phyloP scores from a whole-genome alignment of 1,140 invertebrate genomes.

The Pogonus chalceus region DNA sequence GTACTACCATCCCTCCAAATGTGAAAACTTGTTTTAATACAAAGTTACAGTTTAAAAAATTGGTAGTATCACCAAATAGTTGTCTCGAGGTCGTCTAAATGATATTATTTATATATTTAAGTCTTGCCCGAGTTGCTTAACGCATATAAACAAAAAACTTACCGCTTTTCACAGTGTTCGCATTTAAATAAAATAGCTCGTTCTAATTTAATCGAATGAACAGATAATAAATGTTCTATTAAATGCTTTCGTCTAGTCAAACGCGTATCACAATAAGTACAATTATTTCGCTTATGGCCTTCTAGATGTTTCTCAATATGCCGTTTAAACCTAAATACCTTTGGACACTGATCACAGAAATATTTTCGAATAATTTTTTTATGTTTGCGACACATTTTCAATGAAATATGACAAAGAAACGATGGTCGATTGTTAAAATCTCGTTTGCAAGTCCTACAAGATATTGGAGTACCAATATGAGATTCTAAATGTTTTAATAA shows the following conservation, averaged over 20 bases:
- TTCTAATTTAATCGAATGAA: constrained; percentile 24
- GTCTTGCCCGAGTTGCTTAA: too few relatives aligned
- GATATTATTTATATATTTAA: too few relatives aligned
- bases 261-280: constrained; percentile 32
- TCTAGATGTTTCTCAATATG: constrained; percentile 34
- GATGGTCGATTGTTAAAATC: constrained; percentile 14
- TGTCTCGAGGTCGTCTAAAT: too few relatives aligned
- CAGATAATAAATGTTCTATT: constrained; percentile 31
- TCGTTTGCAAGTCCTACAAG: constrained; percentile 14
- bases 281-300: constrained; percentile 36
- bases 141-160: constrained; percentile 27
- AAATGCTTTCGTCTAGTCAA: constrained; percentile 34
- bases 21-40: too few relatives aligned
- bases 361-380: constrained; percentile 7
- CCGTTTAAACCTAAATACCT: constrained; percentile 30
- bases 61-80: too few relatives aligned
- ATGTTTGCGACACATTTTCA: constrained; percentile 10
- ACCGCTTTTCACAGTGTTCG: constrained; percentile 30
- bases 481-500: constrained; percentile 18
- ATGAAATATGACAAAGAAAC: constrained; percentile 14
- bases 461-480: constrained; percentile 14
- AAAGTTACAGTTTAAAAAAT: too few relatives aligned
- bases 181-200: constrained; percentile 11
- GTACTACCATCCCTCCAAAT: too few relatives aligned
- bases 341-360: constrained; percentile 13